Percentiles rank a stretch among this genome's conserved stretches.
Conservation (phyloP, 2,113 vertebrate genomes). For the Buteo buteo region DNA sequence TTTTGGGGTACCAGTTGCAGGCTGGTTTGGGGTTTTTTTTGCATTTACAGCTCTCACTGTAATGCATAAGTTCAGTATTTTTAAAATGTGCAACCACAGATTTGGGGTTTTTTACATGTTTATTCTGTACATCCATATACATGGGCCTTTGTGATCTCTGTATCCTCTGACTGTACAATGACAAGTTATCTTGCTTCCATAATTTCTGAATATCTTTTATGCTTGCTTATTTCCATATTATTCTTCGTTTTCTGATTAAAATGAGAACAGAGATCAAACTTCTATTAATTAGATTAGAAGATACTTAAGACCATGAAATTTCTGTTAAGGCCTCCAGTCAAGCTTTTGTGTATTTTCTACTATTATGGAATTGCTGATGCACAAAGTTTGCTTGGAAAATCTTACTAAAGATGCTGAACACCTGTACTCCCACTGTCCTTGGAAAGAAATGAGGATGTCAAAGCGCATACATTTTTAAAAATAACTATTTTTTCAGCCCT, state of each 20-base stretch:
- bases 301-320: neutral
- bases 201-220: neutral
- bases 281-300: neutral
- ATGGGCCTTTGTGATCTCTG: neutral
- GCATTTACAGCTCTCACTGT: neutral
- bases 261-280: neutral
- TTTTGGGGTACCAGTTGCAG: neutral
- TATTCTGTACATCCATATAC: neutral
- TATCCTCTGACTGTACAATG: neutral
- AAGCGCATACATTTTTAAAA: neutral
- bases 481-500: neutral
- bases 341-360: neutral
- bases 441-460: neutral
- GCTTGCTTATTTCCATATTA: neutral
- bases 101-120: neutral
- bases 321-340: neutral
- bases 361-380: neutral
- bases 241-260: constrained; percentile 15
- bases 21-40: neutral
- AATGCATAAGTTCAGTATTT: neutral
- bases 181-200: neutral
- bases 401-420: neutral
- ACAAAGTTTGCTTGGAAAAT: neutral
- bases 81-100: neutral
- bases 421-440: neutral